Base-by-base conservation (phyloP, 2,888 invertebrate species). In the Hypercompe scribonia region DNA sequence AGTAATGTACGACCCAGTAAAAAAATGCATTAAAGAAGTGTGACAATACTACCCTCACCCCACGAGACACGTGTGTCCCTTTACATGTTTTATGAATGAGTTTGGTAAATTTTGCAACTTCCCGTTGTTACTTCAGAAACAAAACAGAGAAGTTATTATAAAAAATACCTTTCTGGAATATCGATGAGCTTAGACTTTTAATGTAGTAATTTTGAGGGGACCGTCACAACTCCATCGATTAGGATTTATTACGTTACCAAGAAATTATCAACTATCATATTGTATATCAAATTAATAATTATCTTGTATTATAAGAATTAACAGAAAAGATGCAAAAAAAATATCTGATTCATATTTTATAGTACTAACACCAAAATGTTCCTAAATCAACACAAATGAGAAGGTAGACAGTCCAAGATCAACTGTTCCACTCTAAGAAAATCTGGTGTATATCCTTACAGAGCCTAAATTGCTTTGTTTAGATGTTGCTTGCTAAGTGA, bases 11-110 rank as follows among this genome's bases (percentile, higher is more conserved):
- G 65, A 77, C 74, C 79, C 80, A 78, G 71, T 66, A 74, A 76
- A 79, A 84, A 85, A 85, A 78, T 87, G 85, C 80, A 80, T 80
- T 73, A 84, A 81, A 81, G 78, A 81, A 77, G 75, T 83, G 75
- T 63, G 80, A 87, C 86, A 87, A 88, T 86, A 81, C 78, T 82
- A 84, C 88, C 89, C 88, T 88, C 83, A 78, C 87, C 88, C 88
- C 82, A 79, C 73, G 80, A 75, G 82, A 87, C 90, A 90, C 91
- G 91, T 90, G 91, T 91, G 87, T 79, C 88, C 88, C 87, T 86
- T 84, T 88, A 86, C 89, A 92, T 93, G 91, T 91, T 92, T 93
- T 92, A 92, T 93, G 91, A 91, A 91, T 92, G 90, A 91, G 90
- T 87, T 88, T 82, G 86, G 82, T 86, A 90, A 89, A 89, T 89